Base-by-base conservation (phyloP, 2,113 vertebrate species). In the Sinosuthora webbiana region DNA sequence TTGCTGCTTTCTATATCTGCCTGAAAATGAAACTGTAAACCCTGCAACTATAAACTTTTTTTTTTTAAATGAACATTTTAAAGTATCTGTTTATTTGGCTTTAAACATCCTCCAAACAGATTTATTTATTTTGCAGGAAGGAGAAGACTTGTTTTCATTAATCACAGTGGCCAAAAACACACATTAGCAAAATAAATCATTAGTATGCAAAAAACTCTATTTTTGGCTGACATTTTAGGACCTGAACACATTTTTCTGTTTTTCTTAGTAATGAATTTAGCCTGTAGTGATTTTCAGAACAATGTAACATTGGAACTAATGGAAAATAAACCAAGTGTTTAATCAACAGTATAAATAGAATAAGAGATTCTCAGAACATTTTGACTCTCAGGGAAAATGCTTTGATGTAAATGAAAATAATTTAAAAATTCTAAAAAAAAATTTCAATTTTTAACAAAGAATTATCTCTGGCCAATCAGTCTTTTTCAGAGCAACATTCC, bases 41-140 rank as follows among this genome's bases (percentile, higher is more conserved):
- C 20, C 31, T 89, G 35, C 57, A 93, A 52, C 47, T 53, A 31
- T 52, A 65, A 94, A 65, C 20, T 9, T 45, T 87, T 82, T 49
- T 49, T 55, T 70, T 77, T 80, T 12, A 2, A 44, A 84, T 52
- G 2, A 93, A 8, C 87, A 87, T 89, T 92, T 92, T 55, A 73
- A 87, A 94, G 67, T 50, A 85, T 87, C 47, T 89, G 59, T 91
- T 95, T 97, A 94, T 95, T 96, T 97, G 77, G 53, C 44, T 95
- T 95, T 85, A 94, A 96, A 92, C 83, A 85, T 93, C 42, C 74
- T 94, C 91, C 52, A 76, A 76, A 15, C 64, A 95, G 87, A 94
- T 85, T 87, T 95, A 90, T 95, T 97, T 95, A 93, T 92, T 83
- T 85, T 92, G 33, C 74, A 96, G 82, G 78, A 94, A 90, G n/a